Base-by-base conservation (phyloP, 1,140 invertebrate species). In the Babylonia areolata region DNA sequence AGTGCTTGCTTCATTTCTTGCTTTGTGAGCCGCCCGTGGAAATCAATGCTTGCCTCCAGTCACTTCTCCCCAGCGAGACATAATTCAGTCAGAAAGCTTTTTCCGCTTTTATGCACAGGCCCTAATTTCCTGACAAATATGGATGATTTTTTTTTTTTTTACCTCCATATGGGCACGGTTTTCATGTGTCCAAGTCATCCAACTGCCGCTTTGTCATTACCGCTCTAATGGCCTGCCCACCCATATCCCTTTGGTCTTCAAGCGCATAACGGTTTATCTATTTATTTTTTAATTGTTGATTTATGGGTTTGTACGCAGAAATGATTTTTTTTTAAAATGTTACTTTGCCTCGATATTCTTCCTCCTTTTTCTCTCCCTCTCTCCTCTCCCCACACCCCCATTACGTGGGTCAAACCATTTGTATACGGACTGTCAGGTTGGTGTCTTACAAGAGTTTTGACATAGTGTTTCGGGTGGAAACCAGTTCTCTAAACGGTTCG, bases 41-140 rank as follows among this genome's bases (percentile, higher is more conserved):
- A 80, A 80, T 54, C 78, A 80, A 80, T 80, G 78, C 78, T 54
- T 51, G 39, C 42, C 77, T 46, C 77, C 77, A 31, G 39, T 31
- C 39, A 17, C 15, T 37, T 80, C 46, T 54, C 78, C 78, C 78
- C 23, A n/a, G 78, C 46, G 28, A 54, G 78, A 58, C 40, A 80
- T 80, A 80, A 54, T 35, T 80, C 78, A 58, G 46, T 51, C 78
- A 80, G 78, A 80, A 80, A 80, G 78, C 42, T 51, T 80, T 58
- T 58, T 58, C 78, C 78, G 78, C 78, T 31, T 58, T 51, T 54
- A 80, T 58, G 78, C 78, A 80, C 78, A 11, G 28, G 42, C 46
- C 78, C 46, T 80, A 51, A 80, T 80, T 80, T 80, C 78, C 78
- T 80, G 78, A 54, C 78, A 80, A 80, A 80, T 54, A 80, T 35